Evolutionary conservation across 2,113 vertebrate genomes (phyloP).

Genomic region (Struthidea cinerea): DNA sequence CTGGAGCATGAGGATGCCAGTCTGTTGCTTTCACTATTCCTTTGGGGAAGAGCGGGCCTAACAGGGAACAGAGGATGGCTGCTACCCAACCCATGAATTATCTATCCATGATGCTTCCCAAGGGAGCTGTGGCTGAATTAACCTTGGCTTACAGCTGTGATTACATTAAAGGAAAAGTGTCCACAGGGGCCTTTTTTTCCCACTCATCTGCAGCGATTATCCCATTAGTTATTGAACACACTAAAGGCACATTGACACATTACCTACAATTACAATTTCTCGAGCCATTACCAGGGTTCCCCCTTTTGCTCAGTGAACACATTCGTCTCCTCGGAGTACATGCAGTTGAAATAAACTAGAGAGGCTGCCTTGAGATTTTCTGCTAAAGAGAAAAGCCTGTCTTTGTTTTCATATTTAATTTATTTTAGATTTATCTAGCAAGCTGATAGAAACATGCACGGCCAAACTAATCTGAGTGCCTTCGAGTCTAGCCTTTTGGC

Average conservation of each 20-base stretch:
- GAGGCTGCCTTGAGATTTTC: background rate
- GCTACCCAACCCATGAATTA: background rate
- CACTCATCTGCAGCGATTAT: background rate
- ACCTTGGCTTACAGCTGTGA: background rate
- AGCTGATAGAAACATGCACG: background rate
- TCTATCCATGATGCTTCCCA: background rate
- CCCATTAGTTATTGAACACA: background rate
- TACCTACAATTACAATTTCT: background rate
- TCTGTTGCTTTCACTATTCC: background rate
- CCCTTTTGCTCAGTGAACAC: background rate
- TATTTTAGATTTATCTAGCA: background rate
- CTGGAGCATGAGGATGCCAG: background rate
- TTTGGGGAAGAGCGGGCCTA: background rate
- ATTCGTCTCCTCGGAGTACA: background rate
- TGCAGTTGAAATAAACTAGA: background rate
- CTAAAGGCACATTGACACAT: background rate
- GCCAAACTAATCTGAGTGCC: background rate
- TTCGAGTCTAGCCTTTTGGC: background rate
- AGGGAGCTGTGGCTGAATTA: background rate
- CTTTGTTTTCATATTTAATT: background rate
- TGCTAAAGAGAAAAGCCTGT: background rate
- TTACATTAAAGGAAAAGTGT: background rate
- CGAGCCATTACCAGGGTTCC: background rate
- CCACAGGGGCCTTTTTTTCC: background rate
- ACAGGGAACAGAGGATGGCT: background rate